These are phyloP conservation scores for Amphiduros pacificus DNA, from an alignment of 2,888 invertebrate genomes.

Conservation along the genomic window DNA sequence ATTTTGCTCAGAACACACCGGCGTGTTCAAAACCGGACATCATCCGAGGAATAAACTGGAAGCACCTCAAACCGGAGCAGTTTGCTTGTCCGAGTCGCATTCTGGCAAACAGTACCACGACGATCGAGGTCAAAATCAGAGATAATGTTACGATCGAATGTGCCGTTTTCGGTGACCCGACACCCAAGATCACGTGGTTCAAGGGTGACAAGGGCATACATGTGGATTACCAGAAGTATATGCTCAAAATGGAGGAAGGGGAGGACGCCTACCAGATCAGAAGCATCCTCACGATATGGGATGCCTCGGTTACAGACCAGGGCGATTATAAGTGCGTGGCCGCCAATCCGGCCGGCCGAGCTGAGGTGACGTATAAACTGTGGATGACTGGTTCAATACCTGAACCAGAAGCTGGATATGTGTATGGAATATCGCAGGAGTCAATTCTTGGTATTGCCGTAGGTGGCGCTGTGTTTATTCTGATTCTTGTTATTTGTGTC, in stretches of 20 bases:
- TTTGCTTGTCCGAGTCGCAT: slow-evolving; percentile 33
- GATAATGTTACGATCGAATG: slow-evolving; percentile 29
- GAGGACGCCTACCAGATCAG: slow-evolving; percentile 4
- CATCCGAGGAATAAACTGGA: slow-evolving; percentile 29
- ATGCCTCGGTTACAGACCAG: slow-evolving; percentile 15
- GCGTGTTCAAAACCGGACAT: slow-evolving; percentile 25
- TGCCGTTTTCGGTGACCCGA: slow-evolving; percentile 27
- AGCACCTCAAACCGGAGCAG: slow-evolving; percentile 24
- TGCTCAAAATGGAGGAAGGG: neutral
- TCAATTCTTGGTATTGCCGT: slow-evolving; percentile 18
- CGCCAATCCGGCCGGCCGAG: slow-evolving; percentile 27
- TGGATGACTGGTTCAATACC: slow-evolving; percentile 9
- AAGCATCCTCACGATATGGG: slow-evolving; percentile 18
- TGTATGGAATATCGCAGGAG: slow-evolving; percentile 12
- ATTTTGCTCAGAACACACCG: slow-evolving; percentile 30
- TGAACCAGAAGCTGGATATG: neutral
- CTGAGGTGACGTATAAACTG: slow-evolving; percentile 30
- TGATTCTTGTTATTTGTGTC: slow-evolving; percentile 14
- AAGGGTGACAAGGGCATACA: slow-evolving; percentile 3
- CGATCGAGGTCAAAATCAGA: slow-evolving; percentile 18
- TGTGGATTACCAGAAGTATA: neutral
- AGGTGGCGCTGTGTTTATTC: slow-evolving; percentile 14
- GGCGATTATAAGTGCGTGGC: slow-evolving; percentile 30
- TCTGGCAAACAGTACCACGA: slow-evolving; percentile 21
- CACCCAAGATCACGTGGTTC: slow-evolving; percentile 27